Evolutionary conservation across 2,113 vertebrate species (phyloP), one percentile per base, ranked within the genome.

Genomic region (Neodon shergylaensis): DNA sequence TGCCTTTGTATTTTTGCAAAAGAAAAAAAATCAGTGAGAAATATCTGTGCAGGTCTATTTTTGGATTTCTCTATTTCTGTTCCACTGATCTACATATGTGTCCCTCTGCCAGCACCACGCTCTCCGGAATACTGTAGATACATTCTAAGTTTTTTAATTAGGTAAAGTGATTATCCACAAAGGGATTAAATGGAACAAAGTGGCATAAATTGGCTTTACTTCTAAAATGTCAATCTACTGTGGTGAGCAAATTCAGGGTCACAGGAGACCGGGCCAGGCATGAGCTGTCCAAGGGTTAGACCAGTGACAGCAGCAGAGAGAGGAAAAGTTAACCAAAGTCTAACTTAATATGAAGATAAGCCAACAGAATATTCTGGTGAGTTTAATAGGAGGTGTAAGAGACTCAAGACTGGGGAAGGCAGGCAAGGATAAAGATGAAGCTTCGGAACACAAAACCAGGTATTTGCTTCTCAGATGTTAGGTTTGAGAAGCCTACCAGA

Each of bases 401-500:
- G 58, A 58, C 26, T 87, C 31, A 68, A 11, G 26, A 4, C 24
- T 54, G 42, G 68, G 39, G 49, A 4, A 19, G 0, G 22, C 1
- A 1, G 44, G 33, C 3, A 70, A 92, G 21, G 36, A 24, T 1
- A 47, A 5, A 6, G 5, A 8, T 0, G 3, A 13, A 9, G 8
- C 12, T n/a, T 19, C 9, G 19, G n/a, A 58, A 63, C 61, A 16
- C 24, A 66, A 82, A 58, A 39, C 26, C 42, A 7, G 39, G 73
- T 5, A 33, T 7, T 42, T 22, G 9, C 63, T 81, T 58, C 49
- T 36, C 44, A 44, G 7, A 68, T 1, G 1, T 26, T 47, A 33
- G 3, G 63, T 26, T 5, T 73, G 47, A 94, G 91, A 54, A 22
- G 61, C 16, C 2, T n/a, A 12, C 9, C 31, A 73, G 68, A 61